Evolutionary conservation across 2,113 vertebrate genomes (phyloP).

Genomic region (Dascyllus trimaculatus): DNA sequence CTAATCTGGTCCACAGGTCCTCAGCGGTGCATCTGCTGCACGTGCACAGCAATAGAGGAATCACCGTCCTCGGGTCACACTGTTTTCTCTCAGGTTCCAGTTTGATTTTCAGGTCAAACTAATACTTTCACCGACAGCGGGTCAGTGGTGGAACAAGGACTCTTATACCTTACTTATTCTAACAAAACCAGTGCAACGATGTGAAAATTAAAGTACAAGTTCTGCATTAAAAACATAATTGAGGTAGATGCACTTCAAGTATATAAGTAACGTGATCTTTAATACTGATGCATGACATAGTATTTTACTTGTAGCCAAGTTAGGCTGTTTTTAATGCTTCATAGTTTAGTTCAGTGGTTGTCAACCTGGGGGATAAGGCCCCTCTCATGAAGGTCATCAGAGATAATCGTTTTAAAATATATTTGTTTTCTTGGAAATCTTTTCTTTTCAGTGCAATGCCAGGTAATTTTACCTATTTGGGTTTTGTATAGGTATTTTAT

Average conservation of each 20-base stretch:
- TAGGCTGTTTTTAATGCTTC: too few species aligned
- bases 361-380: too few species aligned
- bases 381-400: background rate
- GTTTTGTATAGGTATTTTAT: too few species aligned
- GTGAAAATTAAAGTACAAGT: background rate
- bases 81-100: conserved; percentile 10
- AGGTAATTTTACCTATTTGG: too few species aligned
- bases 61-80: conserved; percentile 50
- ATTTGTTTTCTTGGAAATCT: too few species aligned
- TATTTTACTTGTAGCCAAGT: background rate
- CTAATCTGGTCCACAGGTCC: conserved; percentile 78
- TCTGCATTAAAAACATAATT: background rate
- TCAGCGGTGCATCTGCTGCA: conserved; percentile 71
- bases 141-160: background rate
- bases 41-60: conserved; percentile 51
- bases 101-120: conserved; percentile 56
- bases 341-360: background rate
- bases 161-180: background rate
- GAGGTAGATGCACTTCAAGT: background rate
- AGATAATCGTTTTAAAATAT: too few species aligned
- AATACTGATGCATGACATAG: background rate
- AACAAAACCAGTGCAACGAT: background rate
- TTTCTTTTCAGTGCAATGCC: too few species aligned
- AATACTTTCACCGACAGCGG: background rate
- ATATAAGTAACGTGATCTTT: background rate